A percentile compares a stretch with the other conserved stretches of the same genome.
Conservation (phyloP, 2,888 invertebrate genomes). For the Trypoxylon attenuatum region DNA sequence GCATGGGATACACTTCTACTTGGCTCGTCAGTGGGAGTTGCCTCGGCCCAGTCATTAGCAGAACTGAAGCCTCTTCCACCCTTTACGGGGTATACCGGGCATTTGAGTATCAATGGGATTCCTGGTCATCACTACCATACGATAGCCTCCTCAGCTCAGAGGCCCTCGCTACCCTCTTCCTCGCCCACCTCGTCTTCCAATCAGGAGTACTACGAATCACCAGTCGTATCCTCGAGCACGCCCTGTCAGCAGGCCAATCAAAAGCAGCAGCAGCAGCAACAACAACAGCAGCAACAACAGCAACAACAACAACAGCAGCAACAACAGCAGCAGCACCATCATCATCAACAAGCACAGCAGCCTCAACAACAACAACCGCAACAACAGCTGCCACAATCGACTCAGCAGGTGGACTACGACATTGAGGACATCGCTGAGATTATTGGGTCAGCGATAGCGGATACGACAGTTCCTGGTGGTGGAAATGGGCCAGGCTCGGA, state of each 20-base stretch:
- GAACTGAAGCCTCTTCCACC: conserved; percentile 91
- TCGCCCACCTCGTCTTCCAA: conserved; percentile 71
- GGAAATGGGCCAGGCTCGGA: conserved; percentile 75
- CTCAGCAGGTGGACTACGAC: conserved; percentile 78
- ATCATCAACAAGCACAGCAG: conserved; percentile 48
- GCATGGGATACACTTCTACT: conserved; percentile 82
- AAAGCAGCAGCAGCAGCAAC: conserved; percentile 60
- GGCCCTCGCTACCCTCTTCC: conserved; percentile 69
- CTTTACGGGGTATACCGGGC: conserved; percentile 90
- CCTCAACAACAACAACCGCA: conserved; percentile 76
- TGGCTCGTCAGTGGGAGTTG: conserved; percentile 77
- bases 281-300: conserved; percentile 54
- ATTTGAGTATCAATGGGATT: conserved; percentile 90
- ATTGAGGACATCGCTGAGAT: conserved; percentile 91
- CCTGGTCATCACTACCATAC: conserved; percentile 92
- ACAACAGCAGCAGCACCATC: conserved; percentile 79
- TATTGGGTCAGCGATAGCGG: conserved; percentile 91
- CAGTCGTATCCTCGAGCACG: conserved; percentile 75
- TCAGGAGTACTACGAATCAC: conserved; percentile 72
- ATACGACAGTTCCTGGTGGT: conserved; percentile 87
- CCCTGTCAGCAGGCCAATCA: conserved; percentile 69
- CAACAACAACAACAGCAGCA: conserved; percentile 79
- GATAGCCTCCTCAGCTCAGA: conserved; percentile 78
- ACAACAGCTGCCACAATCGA: conserved; percentile 73
- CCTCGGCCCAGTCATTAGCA: conserved; percentile 81